Base-by-base conservation (phyloP, 2,797 vertebrate genomes). In the Sebastes flavidus region DNA sequence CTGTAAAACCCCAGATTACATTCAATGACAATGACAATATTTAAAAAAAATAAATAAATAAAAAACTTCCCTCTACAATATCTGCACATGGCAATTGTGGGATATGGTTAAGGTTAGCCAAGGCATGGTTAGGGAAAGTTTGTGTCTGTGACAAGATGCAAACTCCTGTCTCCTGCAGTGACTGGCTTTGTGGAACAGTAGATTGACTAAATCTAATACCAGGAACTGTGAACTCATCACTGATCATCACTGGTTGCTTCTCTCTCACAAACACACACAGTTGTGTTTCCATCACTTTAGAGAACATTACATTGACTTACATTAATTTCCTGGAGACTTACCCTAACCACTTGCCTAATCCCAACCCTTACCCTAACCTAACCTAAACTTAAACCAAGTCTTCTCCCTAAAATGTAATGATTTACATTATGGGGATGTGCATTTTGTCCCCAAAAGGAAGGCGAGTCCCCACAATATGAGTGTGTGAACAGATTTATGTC, bases 131-230 rank as follows among this genome's bases (percentile, higher is more conserved):
- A 49, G 54, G 36, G 13, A 55, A 77, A 46, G 24, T 55, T 72
- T 20, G 20, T 70, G 13, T 34, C 55, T 55, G 36, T 73, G 16
- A 42, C 49, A 27, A 58, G 32, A 70, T 42, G 46, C 54, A 60
- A 52, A 22, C 27, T 30, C 29, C 34, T 54, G 14, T 46, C 52
- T 58, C 27, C 34, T 36, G 27, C 20, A 54, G 34, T 65, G 65
- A 68, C 32, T 49, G 72, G 36, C 89, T 84, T 72, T 9, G 78
- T 65, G 70, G 42, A 75, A 73, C 34, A 56, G 61, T 30, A 76
- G 30, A 75, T 67, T 87, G 76, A 87, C 74, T 85, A 74, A 89
- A 86, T 54, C 75, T 72, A 68, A 65, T 70, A 82, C 81, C 78
- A 81, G 74, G 69, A 89, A 82, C n/a, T 76, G 74, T 83, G 85